Evolutionary conservation across 2,797 vertebrate genomes (phyloP).

Genomic region (Pangasius mekongensis): DNA sequence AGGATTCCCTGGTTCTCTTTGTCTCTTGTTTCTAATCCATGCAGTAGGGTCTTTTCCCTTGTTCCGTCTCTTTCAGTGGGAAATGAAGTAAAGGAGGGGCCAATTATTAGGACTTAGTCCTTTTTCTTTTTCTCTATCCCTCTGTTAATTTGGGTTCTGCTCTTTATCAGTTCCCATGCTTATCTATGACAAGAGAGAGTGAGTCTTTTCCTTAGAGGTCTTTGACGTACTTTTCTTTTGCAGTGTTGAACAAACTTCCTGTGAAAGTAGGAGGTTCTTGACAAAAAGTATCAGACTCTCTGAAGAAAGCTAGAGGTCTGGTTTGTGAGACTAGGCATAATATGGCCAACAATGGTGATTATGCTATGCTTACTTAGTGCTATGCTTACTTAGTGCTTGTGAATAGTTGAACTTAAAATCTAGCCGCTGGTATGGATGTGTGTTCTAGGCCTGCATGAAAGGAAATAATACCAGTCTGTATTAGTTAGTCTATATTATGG

Average conservation of each 20-base stretch:
- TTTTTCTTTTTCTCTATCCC: slow-evolving; percentile 51
- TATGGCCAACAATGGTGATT: background rate
- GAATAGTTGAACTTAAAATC: background rate
- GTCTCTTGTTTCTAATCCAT: slow-evolving; percentile 58
- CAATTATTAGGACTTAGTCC: slow-evolving; percentile 67
- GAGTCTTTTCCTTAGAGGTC: slow-evolving; percentile 39
- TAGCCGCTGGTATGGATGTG: background rate
- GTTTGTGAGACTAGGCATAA: background rate
- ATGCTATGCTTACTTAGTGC: background rate
- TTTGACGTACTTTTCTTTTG: slow-evolving; percentile 28
- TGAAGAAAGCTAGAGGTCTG: background rate
- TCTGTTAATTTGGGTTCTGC: slow-evolving; percentile 60
- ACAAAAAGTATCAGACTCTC: background rate
- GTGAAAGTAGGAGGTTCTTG: background rate
- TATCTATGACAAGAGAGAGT: slow-evolving; percentile 38
- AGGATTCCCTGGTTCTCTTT: slow-evolving; percentile 71
- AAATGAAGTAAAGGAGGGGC: slow-evolving; percentile 45
- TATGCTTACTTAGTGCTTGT: background rate
- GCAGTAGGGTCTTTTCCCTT: slow-evolving; percentile 54
- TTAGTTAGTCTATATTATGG: background rate
- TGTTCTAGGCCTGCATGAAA: background rate
- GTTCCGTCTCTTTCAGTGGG: slow-evolving; percentile 59
- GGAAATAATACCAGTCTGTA: background rate
- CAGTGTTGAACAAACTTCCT: background rate
- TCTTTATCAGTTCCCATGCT: slow-evolving; percentile 54